A percentile compares a stretch with the other conserved stretches of the same genome.
phyloP scores from a whole-genome alignment of 2,113 vertebrate species.

The Pangasianodon hypophthalmus region DNA sequence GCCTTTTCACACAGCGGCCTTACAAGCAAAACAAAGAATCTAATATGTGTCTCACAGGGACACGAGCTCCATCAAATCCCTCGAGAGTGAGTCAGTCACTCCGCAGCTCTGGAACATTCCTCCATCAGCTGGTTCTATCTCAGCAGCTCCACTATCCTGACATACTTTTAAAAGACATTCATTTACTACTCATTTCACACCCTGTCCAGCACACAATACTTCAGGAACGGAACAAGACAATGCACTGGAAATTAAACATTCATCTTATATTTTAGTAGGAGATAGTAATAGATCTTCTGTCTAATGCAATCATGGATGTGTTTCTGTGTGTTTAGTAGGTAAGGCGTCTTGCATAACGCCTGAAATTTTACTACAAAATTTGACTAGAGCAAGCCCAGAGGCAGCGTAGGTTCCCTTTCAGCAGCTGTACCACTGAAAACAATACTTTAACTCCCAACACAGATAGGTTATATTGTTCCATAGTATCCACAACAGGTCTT shows the following conservation, averaged over 20 bases:
- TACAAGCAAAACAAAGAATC: constrained; percentile 29
- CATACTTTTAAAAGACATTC: constrained; percentile 30
- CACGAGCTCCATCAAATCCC: constrained; percentile 19
- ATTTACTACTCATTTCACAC: constrained; percentile 5
- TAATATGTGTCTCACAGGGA: constrained; percentile 30
- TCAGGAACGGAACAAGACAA: background rate
- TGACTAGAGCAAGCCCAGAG: background rate
- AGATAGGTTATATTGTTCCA: background rate
- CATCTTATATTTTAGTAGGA: background rate
- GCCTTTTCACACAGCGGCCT: constrained; percentile 26
- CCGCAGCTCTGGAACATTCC: constrained; percentile 35
- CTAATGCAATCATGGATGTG: background rate
- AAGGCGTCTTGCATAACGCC: background rate
- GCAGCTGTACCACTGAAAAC: too few species aligned
- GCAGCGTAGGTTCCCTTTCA: background rate
- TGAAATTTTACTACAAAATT: background rate
- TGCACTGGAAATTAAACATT: background rate
- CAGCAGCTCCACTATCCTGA: background rate
- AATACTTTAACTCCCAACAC: background rate
- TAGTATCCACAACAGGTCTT: background rate
- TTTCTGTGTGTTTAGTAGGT: background rate
- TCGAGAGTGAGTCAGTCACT: constrained; percentile 25
- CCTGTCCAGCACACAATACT: background rate
- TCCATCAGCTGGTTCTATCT: constrained; percentile 27
- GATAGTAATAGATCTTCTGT: background rate